Evolutionary conservation across 2,113 vertebrate species (phyloP).

Genomic region (Pandion haliaetus): DNA sequence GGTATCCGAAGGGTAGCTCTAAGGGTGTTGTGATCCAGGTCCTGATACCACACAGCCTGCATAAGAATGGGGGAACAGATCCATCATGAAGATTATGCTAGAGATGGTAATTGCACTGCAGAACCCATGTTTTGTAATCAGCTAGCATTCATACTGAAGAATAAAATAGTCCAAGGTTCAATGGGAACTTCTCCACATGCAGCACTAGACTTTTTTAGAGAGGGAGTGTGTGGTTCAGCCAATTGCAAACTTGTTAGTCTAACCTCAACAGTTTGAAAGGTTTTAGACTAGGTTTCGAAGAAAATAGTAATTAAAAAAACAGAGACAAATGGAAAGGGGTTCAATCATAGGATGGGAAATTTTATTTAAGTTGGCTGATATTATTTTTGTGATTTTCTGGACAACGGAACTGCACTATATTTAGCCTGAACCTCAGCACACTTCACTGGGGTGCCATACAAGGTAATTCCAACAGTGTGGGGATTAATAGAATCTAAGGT

Average conservation of each 20-base stretch:
- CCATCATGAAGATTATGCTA: not conserved
- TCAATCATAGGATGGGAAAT: not conserved
- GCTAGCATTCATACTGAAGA: not conserved
- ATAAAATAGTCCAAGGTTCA: not conserved
- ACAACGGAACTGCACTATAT: not conserved
- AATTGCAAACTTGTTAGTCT: not conserved
- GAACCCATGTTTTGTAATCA: not conserved
- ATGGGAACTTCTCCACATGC: not conserved
- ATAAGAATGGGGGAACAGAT: not conserved
- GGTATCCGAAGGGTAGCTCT: not conserved
- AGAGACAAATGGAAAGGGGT: not conserved
- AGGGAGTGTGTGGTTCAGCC: not conserved
- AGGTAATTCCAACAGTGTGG: not conserved
- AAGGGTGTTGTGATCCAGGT: not conserved
- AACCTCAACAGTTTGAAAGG: not conserved
- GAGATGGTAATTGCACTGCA: not conserved
- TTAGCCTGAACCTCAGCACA: not conserved
- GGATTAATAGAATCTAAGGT: not conserved
- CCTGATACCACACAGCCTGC: not conserved
- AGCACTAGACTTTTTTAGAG: not conserved
- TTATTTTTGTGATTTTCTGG: not conserved
- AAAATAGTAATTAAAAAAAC: not conserved
- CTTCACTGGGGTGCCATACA: not conserved
- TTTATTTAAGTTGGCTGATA: not conserved
- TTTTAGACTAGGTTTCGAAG: not conserved